Evolutionary conservation across 2,113 vertebrate species (phyloP).

Genomic region (Myocastor coypus): DNA sequence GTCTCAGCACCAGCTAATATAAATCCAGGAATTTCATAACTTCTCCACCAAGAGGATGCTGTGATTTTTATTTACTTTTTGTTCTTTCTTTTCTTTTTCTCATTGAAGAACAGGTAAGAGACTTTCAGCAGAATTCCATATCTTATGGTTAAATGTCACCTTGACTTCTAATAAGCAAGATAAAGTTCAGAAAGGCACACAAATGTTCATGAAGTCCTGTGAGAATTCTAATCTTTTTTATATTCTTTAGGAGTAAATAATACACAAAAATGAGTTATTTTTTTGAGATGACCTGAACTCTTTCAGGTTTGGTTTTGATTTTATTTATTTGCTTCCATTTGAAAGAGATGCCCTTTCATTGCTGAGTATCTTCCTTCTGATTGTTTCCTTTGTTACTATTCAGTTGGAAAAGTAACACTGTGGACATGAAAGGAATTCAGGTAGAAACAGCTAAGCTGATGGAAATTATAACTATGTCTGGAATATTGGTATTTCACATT

Average conservation of each 20-base stretch:
- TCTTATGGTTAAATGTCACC: not conserved
- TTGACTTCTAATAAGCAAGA: not conserved
- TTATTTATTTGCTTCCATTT: conserved; percentile 25
- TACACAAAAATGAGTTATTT: not conserved
- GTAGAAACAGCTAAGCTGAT: not conserved
- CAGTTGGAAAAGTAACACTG: not conserved
- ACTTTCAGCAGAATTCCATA: not conserved
- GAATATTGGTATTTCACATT: not conserved
- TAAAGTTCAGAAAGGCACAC: not conserved
- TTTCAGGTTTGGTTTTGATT: not conserved
- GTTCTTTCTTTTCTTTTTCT: not conserved
- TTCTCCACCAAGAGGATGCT: not conserved
- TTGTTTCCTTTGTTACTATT: not conserved
- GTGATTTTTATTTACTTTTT: not conserved
- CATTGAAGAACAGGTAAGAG: not conserved
- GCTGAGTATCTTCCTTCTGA: not conserved
- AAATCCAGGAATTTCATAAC: not conserved
- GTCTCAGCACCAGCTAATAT: not conserved
- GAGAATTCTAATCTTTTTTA: not conserved
- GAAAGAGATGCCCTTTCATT: not conserved
- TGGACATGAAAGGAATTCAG: not conserved
- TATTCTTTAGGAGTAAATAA: not conserved
- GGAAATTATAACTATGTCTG: not conserved
- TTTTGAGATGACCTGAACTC: not conserved
- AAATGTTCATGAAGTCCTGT: not conserved